Evolutionary conservation across 2,113 vertebrate genomes (phyloP), one percentile per base, ranked within the genome.

Genomic region (Notarius lentiginosus): DNA sequence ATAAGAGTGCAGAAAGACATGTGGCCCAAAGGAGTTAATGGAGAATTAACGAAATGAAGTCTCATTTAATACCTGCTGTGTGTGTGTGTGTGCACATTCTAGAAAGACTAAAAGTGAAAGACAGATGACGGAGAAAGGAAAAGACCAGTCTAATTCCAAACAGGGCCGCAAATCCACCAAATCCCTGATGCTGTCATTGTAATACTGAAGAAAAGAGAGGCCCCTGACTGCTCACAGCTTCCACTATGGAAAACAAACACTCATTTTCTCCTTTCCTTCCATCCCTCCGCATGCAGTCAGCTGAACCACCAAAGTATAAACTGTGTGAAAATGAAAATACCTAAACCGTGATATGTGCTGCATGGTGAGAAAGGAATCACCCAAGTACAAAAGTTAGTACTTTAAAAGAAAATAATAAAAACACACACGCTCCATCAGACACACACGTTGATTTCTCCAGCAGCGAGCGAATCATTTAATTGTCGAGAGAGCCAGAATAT

Each of bases 21-120:
- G 93, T 91, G 91, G 93, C 92, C 92, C 82, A 70, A 80, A 94
- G 89, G 91, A 89, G 89, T 89, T 90, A 91, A 92, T 91, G 92
- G 91, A 93, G 92, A 92, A 90, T 92, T 92, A 88, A 93, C 86
- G 27, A 49, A 85, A 90, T 86, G 82, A 88, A 90, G 80, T 65
- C 87, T 86, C 90, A 91, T 88, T 87, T 91, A 92, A 91, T 92
- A 91, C 84, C 88, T 81, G 68, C 83, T 84, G 73, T 88, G 89
- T 76, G 70, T 58, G 63, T 87, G 30, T 66, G 76, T 17, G 58
- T 55, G 47, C 49, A 53, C 34, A 27, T 15, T 55, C 41, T 79
- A 22, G 75, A 34, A 41, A 63, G 27, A 81, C 70, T 24, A 30
- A 8, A n/a, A 18, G 60, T 70, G 63, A 68, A 76, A 72, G 72